Percentiles rank a stretch among this genome's conserved stretches.
phyloP scores from a whole-genome alignment of 2,113 vertebrate species.

The Heloderma charlesbogerti region DNA sequence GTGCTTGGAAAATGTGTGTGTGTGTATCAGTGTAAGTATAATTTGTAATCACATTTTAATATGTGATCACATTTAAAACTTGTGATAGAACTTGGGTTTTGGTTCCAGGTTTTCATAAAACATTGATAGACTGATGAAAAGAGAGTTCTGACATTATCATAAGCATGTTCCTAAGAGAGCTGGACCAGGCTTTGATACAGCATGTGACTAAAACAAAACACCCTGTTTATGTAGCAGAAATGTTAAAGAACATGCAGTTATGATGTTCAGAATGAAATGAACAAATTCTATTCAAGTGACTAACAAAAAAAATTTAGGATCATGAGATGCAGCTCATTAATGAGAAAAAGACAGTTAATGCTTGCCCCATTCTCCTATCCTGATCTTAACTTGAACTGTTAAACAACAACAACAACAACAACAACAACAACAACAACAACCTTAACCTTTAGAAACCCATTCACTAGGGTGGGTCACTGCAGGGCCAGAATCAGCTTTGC shows the following conservation, averaged over 20 bases:
- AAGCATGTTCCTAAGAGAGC: neutral
- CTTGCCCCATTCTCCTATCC: neutral
- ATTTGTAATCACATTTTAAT: neutral
- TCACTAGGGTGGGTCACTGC: neutral
- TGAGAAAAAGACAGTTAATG: neutral
- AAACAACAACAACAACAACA: neutral
- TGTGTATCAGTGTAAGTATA: neutral
- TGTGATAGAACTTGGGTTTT: neutral
- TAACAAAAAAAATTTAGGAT: conserved; percentile 15
- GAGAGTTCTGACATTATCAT: neutral
- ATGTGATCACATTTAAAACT: neutral
- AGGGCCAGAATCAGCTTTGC: neutral
- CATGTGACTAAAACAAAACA: neutral
- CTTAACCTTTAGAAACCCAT: neutral
- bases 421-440: no score
- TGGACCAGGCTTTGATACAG: neutral
- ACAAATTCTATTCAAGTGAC: neutral
- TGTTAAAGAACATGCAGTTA: conserved; percentile 10
- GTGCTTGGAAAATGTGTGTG: neutral
- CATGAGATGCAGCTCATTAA: conserved; percentile 14
- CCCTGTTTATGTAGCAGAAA: neutral
- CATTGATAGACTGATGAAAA: neutral
- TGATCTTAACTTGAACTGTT: neutral
- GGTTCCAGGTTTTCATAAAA: neutral
- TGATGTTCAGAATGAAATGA: conserved; percentile 30